phyloP scores from a whole-genome alignment of 2,888 invertebrate species.

The Desoria tigrina region DNA sequence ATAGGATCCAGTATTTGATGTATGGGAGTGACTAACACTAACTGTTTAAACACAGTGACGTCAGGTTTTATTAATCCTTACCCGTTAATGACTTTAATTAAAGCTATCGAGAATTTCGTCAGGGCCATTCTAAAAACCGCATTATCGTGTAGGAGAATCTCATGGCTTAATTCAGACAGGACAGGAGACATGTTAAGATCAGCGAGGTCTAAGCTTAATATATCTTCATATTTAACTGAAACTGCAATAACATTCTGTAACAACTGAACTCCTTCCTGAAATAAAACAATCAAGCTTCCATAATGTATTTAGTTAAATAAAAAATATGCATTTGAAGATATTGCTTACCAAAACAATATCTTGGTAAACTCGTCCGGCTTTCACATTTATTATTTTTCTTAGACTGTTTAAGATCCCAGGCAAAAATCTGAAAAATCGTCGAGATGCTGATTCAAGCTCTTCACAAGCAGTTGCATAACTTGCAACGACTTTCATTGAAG shows the following conservation, averaged over 20 bases:
- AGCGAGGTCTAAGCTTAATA: conserved; percentile 17
- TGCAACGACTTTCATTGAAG: too few relatives aligned
- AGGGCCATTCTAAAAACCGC: conserved; percentile 23
- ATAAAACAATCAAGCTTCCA: background rate
- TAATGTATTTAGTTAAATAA: background rate
- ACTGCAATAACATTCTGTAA: conserved; percentile 26
- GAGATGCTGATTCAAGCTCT: conserved; percentile 25
- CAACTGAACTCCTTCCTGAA: conserved; percentile 29
- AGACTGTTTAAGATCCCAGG: conserved; percentile 44
- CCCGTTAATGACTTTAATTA: background rate
- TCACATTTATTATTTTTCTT: conserved; percentile 31
- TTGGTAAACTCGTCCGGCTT: conserved; percentile 31
- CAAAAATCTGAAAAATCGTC: conserved; percentile 42
- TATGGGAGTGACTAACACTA: background rate
- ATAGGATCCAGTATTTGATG: background rate
- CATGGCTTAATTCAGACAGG: conserved; percentile 29
- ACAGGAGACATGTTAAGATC: conserved; percentile 35
- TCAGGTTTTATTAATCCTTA: too few relatives aligned
- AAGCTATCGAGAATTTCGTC: conserved; percentile 21
- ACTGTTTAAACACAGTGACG: too few relatives aligned
- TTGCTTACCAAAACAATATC: conserved; percentile 32
- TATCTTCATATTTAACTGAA: conserved; percentile 21
- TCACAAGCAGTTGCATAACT: conserved; percentile 24
- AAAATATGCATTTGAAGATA: background rate
- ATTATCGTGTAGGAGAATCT: conserved; percentile 22